These are phyloP conservation scores for Plebejus anna DNA, from an alignment of 2,888 invertebrate species.

Conservation along the genomic window DNA sequence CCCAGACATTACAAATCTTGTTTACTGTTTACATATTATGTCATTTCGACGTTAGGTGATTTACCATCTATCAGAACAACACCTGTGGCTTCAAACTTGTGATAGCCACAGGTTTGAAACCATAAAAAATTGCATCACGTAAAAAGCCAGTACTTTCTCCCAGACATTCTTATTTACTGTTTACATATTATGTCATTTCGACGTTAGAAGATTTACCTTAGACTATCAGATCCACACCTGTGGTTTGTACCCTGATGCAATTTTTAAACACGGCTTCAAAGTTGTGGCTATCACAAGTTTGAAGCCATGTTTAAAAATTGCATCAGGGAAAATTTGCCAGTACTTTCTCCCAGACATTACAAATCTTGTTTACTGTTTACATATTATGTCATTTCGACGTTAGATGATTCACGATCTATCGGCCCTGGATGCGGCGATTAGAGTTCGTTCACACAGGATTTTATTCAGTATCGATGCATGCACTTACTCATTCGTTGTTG, in stretches of 20 bases:
- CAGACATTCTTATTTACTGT: too few relatives aligned
- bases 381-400: slow-evolving; percentile 11
- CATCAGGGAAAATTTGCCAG: background rate
- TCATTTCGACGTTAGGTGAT: slow-evolving; percentile 31
- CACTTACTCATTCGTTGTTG: slow-evolving; percentile 80
- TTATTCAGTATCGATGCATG: slow-evolving; percentile 74
- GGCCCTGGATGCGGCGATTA: slow-evolving; percentile 74
- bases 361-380: slow-evolving; percentile 18
- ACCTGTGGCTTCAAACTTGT: too few relatives aligned
- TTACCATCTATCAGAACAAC: slow-evolving; percentile 51
- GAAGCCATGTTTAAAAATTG: background rate
- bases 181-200: too few relatives aligned
- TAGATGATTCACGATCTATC: slow-evolving; percentile 45
- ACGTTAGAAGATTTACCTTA: too few relatives aligned
- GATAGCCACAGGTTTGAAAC: too few relatives aligned
- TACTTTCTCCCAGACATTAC: background rate
- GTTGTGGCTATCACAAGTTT: background rate
- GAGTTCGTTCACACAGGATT: slow-evolving; percentile 80
- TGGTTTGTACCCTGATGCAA: too few relatives aligned
- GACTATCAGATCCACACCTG: too few relatives aligned
- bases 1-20: too few relatives aligned
- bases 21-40: slow-evolving; percentile 20
- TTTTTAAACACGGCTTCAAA: too few relatives aligned
- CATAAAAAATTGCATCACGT: too few relatives aligned
- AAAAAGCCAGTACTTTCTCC: too few relatives aligned